Evolutionary conservation across 2,888 invertebrate genomes (phyloP), one percentile per base, ranked within the genome.

Genomic region (Apamea crenata): DNA sequence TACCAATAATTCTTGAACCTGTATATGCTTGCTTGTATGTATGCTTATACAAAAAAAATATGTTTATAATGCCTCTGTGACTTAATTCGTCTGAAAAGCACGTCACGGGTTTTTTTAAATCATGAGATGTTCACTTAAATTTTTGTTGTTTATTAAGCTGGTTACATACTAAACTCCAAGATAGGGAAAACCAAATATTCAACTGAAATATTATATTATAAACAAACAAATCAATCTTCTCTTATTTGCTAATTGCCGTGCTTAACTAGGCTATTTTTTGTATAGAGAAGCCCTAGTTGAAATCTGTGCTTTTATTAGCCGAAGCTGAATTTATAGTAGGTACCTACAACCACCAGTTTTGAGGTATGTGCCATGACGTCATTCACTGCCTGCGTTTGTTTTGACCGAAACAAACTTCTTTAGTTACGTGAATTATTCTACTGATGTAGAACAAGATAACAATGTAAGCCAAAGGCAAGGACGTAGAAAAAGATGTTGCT

Each of bases 251-350:
- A 36, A 36, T 36, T 36, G 36, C 36, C 50, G 50, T 50, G 16
- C 5, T 16, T 50, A 50, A 50, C 50, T 7, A 7, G 53, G 21
- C 53, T 21, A 21, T 36, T 53, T 50, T 21, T 53, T 25, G 25
- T 56, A 25, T 56, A 25, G 25, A 10, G 25, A 25, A 3, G 3
- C 5, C 12, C 10, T 21, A 21, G 16, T n/a, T 67, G 25, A 25
- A 63, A 32, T 32, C 0, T 16, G 8, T 25, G 66, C 14, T 14
- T 66, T 40, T 36, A 59, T 59, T n/a, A 59, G 0, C n/a, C 12
- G 12, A n/a, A 59, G n/a, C n/a, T n/a, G n/a, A n/a, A n/a, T n/a
- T n/a, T 1, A 3, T 6, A 10, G 4, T 5, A n/a, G 5, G 14
- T 4, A 59, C 18, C 18, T 47, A 4, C n/a, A 25, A 25, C 3